phyloP scores from a whole-genome alignment of 2,888 invertebrate species.

The Protodeltote pygarga region DNA sequence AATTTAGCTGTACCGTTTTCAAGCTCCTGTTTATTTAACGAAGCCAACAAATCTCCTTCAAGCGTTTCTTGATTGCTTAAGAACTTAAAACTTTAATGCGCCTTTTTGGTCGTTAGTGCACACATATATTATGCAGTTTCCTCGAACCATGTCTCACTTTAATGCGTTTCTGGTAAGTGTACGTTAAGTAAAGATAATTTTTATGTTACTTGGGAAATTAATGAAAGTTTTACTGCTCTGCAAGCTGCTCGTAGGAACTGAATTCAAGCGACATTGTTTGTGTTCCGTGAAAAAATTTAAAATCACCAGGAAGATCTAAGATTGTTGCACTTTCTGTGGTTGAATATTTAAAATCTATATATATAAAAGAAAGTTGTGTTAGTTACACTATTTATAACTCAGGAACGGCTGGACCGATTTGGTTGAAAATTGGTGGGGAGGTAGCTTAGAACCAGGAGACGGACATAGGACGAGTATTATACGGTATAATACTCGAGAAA shows the following conservation, averaged over 20 bases:
- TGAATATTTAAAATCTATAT: too few relatives aligned
- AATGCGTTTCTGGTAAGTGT: slow-evolving; percentile 28
- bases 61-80: slow-evolving; percentile 56
- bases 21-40: slow-evolving; percentile 35
- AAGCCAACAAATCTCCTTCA: slow-evolving; percentile 48
- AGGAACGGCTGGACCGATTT: too few relatives aligned
- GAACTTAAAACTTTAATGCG: slow-evolving; percentile 60
- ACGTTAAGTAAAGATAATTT: slow-evolving; percentile 14
- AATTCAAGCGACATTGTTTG: slow-evolving; percentile 10
- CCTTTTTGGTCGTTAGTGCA: slow-evolving; percentile 39
- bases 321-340: too few relatives aligned
- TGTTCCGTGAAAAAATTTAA: too few relatives aligned
- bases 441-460: too few relatives aligned
- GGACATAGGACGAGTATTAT: too few relatives aligned
- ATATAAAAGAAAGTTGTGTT: too few relatives aligned
- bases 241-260: too few relatives aligned
- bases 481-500: too few relatives aligned
- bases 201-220: slow-evolving; percentile 11
- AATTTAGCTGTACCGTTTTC: slow-evolving; percentile 27
- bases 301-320: too few relatives aligned
- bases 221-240: slow-evolving; percentile 6
- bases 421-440: too few relatives aligned
- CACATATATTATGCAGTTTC: slow-evolving; percentile 48
- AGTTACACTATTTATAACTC: too few relatives aligned
- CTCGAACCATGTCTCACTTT: slow-evolving; percentile 19